Base-by-base conservation (phyloP, 2,797 vertebrate genomes). In the Hydrocynus forskahlii region DNA sequence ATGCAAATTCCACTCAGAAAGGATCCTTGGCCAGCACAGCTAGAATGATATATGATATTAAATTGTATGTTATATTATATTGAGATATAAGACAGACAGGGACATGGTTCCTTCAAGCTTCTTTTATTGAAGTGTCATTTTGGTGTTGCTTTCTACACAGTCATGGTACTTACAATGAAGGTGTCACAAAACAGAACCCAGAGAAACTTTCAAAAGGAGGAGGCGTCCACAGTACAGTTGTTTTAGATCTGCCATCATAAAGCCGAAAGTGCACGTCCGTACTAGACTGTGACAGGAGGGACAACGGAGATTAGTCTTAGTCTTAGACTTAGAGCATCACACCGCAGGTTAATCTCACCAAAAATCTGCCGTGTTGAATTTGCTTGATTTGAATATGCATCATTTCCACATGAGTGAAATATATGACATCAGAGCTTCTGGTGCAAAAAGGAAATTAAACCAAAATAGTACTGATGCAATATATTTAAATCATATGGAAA, bases 141-240 rank as follows among this genome's bases (percentile, higher is more conserved):
- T 90, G 89, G 85, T 87, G 90, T 88, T 86, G 85, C 87, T 79
- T 92, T 92, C 77, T 88, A 92, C 91, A 92, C 90, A 92, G 89
- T 91, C 84, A 92, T 94, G 93, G 90, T 91, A 94, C 92, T 92
- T 94, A 95, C 94, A 94, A 88, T 93, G 91, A 89, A 84, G 57
- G 29, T 88, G 85, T 90, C 85, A 92, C 86, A 88, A 92, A 92
- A 66, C 35, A 90, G 81, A 38, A 78, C 85, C 4, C 81, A 48
- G 83, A 80, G 35, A 68, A 86, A 82, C 78, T 45, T 64, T 67
- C 76, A 62, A 55, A 19, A 73, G 48, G 60, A 70, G 23, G 57
- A 75, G 79, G 45, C 21, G 38, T 38, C 29, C 29, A 73, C 25
- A 50, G 45, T 48, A 70, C 54, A 66, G 10, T 60, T 55, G 45